Percentiles rank a stretch among this genome's conserved stretches.
phyloP scores from a whole-genome alignment of 2,113 vertebrate species.

The Myodes glareolus region DNA sequence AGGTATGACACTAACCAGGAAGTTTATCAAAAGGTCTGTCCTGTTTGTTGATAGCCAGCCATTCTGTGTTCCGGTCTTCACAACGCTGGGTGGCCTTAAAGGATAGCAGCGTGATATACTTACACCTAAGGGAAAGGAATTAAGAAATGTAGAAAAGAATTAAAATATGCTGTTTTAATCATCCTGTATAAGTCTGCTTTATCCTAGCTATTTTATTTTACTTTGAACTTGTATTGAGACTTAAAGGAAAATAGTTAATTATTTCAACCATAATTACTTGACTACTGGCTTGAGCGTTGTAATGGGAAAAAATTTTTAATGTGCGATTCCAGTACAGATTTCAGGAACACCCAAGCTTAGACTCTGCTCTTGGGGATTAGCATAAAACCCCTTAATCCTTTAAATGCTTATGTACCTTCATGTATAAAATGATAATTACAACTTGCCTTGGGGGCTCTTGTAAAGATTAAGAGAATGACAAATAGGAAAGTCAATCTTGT shows the following conservation, averaged over 20 bases:
- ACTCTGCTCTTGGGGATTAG: slow-evolving; percentile 11
- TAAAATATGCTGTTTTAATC: slow-evolving; percentile 42
- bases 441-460: neutral
- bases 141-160: slow-evolving; percentile 9
- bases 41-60: slow-evolving; percentile 62
- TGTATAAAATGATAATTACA: slow-evolving; percentile 51
- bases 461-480: slow-evolving; percentile 53
- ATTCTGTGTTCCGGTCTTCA: slow-evolving; percentile 39
- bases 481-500: slow-evolving; percentile 8
- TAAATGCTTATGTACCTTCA: neutral
- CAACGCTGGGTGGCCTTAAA: neutral
- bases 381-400: slow-evolving; percentile 46
- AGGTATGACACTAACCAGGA: slow-evolving; percentile 67
- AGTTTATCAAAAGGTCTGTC: slow-evolving; percentile 70
- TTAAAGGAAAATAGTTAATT: neutral
- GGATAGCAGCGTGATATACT: neutral
- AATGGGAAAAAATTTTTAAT: slow-evolving; percentile 45
- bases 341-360: neutral
- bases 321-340: neutral
- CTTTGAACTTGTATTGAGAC: slow-evolving; percentile 35
- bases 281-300: neutral
- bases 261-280: slow-evolving; percentile 34
- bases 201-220: slow-evolving; percentile 40
- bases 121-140: neutral
- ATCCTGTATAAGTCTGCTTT: neutral